These are phyloP conservation scores for Clinocottus analis DNA, from an alignment of 2,113 vertebrate genomes.

Conservation along the genomic window DNA sequence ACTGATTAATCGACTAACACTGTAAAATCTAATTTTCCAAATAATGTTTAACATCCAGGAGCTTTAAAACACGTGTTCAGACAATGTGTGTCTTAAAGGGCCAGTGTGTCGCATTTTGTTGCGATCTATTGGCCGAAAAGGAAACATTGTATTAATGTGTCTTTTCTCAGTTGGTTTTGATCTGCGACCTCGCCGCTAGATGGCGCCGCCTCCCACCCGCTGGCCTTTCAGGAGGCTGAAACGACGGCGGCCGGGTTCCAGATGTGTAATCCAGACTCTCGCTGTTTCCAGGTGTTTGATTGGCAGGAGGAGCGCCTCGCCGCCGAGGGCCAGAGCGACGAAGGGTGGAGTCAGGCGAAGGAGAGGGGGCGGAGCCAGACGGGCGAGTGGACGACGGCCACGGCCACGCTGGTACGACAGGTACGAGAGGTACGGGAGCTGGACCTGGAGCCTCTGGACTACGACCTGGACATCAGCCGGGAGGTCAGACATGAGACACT, in stretches of 20 bases:
- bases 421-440: constrained; percentile 85
- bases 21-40: background rate
- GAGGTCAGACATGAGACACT: constrained; percentile 70
- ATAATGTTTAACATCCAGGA: background rate
- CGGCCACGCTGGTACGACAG: constrained; percentile 73
- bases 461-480: constrained; percentile 91
- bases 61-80: background rate
- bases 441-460: constrained; percentile 91
- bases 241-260: background rate
- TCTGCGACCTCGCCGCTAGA: background rate
- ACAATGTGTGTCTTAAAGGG: background rate
- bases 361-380: constrained; percentile 53
- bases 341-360: constrained; percentile 65
- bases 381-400: constrained; percentile 84
- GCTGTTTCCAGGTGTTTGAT: constrained; percentile 58
- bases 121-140: background rate
- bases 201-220: background rate
- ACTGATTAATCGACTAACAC: constrained; percentile 5
- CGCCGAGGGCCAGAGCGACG: constrained; percentile 74
- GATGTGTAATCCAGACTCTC: background rate
- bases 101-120: background rate
- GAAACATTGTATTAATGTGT: background rate
- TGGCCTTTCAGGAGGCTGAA: background rate
- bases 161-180: background rate
- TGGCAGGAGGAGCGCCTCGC: constrained; percentile 72